These are phyloP conservation scores for Coelopa pilipes DNA, from an alignment of 2,888 invertebrate species.

Conservation along the genomic window DNA sequence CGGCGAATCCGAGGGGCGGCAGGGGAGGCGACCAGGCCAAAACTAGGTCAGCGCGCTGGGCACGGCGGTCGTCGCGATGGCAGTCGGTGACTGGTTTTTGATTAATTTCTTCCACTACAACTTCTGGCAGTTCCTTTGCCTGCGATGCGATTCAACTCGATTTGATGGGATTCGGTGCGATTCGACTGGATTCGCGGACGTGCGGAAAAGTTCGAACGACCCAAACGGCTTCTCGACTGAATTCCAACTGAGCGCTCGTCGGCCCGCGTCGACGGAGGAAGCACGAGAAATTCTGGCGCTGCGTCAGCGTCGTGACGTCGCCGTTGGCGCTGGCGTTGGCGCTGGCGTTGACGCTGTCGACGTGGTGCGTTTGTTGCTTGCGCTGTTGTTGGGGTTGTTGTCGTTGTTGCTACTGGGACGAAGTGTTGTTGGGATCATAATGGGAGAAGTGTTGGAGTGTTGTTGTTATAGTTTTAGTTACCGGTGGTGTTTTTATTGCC, in stretches of 20 bases:
- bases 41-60: no score
- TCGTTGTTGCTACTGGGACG: slow-evolving; percentile 30
- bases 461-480: neutral
- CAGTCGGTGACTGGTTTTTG: neutral
- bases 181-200: neutral
- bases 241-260: slow-evolving; percentile 46
- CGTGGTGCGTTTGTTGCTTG: slow-evolving; percentile 21
- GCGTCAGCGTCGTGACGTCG: slow-evolving; percentile 17
- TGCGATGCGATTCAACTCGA: neutral
- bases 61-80: neutral
- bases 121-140: neutral
- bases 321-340: slow-evolving; percentile 22
- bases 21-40: no score
- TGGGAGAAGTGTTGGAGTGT: no score
- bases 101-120: neutral
- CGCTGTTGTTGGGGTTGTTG: slow-evolving; percentile 20
- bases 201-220: slow-evolving; percentile 35
- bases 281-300: slow-evolving; percentile 32
- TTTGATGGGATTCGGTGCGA: neutral
- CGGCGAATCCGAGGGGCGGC: no score
- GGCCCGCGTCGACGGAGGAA: slow-evolving; percentile 42
- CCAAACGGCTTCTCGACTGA: slow-evolving; percentile 47
- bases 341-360: slow-evolving; percentile 30
- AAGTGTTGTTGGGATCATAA: slow-evolving; percentile 33
- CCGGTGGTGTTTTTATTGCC: neutral